phyloP scores from a whole-genome alignment of 2,797 vertebrate genomes.

The Phoxinus dragarum region DNA sequence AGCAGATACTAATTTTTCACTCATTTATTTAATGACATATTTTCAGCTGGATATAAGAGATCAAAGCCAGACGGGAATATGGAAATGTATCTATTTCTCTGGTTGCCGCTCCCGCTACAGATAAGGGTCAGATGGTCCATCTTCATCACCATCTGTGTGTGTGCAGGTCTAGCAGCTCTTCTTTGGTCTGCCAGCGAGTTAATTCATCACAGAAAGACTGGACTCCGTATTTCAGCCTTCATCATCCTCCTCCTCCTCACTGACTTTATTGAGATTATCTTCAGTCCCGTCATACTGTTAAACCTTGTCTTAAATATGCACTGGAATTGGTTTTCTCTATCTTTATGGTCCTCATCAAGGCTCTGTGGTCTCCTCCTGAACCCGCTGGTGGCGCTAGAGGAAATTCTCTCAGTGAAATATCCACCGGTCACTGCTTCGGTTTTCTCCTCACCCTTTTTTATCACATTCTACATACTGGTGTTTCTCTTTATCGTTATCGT shows the following conservation, averaged over 20 bases:
- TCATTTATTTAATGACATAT: not conserved
- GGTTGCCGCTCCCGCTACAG: no score
- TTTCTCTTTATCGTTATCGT: no score
- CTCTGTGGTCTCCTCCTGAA: not conserved
- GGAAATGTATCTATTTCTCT: not conserved
- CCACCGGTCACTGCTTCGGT: no score
- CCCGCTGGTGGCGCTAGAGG: not conserved
- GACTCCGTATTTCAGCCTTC: not conserved
- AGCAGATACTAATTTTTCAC: no score
- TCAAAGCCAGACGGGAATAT: not conserved
- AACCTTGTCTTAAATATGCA: no score
- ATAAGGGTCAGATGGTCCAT: not conserved
- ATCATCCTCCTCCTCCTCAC: slow-evolving; percentile 2
- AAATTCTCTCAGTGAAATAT: no score
- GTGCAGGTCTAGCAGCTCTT: not conserved
- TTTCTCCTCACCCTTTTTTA: no score
- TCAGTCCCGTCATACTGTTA: not conserved
- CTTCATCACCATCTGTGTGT: not conserved
- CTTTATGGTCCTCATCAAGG: not conserved
- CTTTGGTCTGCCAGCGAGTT: not conserved
- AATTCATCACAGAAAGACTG: not conserved
- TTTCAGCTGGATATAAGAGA: not conserved
- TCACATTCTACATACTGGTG: no score
- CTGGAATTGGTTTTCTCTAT: rapidly evolving
- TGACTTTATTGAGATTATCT: not conserved